These are phyloP conservation scores for Forbesichthys papilliferus DNA, from an alignment of 2,113 vertebrate species.

Conservation along the genomic window DNA sequence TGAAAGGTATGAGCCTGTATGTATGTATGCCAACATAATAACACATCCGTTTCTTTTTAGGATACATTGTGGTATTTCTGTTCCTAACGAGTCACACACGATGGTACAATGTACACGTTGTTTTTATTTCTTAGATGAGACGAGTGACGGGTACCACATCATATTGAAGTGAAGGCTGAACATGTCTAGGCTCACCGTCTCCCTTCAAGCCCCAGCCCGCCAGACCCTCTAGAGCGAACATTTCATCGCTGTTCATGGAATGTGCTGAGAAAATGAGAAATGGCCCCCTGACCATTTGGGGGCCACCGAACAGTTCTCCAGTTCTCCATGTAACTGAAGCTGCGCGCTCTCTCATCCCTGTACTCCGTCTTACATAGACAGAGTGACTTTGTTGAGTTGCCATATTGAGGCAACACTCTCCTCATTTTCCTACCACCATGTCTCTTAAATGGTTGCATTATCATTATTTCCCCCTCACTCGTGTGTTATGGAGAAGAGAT, in stretches of 20 bases:
- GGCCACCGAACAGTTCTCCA: slow-evolving; percentile 2
- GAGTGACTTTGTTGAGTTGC: slow-evolving; percentile 39
- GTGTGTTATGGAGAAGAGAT: slow-evolving; percentile 32
- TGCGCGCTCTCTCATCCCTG: slow-evolving; percentile 17
- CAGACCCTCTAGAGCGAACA: slow-evolving; percentile 28
- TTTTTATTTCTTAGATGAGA: slow-evolving; percentile 83
- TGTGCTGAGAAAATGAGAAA: slow-evolving; percentile 31
- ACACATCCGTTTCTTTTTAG: not conserved
- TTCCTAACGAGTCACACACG: not conserved
- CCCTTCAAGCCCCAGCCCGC: slow-evolving; percentile 28
- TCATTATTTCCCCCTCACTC: slow-evolving; percentile 18
- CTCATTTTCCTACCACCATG: not conserved
- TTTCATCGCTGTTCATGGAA: slow-evolving; percentile 36
- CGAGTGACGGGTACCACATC: slow-evolving; percentile 90
- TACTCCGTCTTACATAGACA: slow-evolving; percentile 56
- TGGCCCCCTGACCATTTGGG: slow-evolving; percentile 12
- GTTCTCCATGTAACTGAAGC: slow-evolving; percentile 20
- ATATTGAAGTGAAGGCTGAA: slow-evolving; percentile 85
- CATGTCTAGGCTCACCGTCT: slow-evolving; percentile 9
- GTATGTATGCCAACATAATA: not conserved
- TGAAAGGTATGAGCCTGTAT: slow-evolving; percentile 84
- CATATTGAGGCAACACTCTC: too few species aligned
- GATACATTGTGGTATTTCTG: not conserved
- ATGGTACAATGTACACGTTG: not conserved
- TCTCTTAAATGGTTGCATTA: too few species aligned